Conservation (phyloP, 2,113 vertebrate genomes). For the Nyctibius bracteatus region DNA sequence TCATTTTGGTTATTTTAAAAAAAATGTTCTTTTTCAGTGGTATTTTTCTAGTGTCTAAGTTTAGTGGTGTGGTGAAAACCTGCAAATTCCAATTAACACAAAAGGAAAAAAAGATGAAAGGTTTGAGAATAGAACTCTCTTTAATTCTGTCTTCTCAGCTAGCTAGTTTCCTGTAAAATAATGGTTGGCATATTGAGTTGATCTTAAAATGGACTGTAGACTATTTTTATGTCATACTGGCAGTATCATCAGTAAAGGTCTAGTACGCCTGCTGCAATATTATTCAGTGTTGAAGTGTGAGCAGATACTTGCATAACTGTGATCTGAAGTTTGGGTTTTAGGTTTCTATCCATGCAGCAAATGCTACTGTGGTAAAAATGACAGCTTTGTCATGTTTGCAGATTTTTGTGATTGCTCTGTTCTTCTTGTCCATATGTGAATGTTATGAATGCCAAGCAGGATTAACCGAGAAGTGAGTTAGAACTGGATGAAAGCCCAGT, state of each 20-base stretch:
- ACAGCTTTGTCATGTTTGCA: conserved; percentile 59
- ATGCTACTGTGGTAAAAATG: conserved; percentile 43
- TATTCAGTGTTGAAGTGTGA: conserved; percentile 63
- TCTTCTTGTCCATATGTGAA: conserved; percentile 60
- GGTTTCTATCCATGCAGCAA: conserved; percentile 36
- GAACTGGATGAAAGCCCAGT: not conserved
- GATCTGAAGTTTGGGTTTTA: conserved; percentile 44
- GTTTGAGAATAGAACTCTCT: not conserved
- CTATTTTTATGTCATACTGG: conserved; percentile 41
- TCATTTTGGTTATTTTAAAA: not conserved
- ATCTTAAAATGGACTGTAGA: conserved; percentile 25
- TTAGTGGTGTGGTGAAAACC: not conserved
- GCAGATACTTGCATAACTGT: conserved; percentile 59
- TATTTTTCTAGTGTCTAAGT: conserved; percentile 18
- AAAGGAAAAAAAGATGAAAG: not conserved
- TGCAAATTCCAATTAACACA: conserved; percentile 33
- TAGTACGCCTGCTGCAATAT: conserved; percentile 45
- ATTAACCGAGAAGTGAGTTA: not conserved
- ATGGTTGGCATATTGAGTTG: conserved; percentile 14
- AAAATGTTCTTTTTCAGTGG: not conserved
- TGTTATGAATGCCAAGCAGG: not conserved
- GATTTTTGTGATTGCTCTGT: conserved; percentile 51
- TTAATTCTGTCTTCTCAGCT: not conserved
- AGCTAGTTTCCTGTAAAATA: not conserved
- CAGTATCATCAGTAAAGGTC: conserved; percentile 41